Percentiles rank a stretch among this genome's conserved stretches.
Conservation (phyloP, 1,140 invertebrate species). For the Psix sp. region DNA sequence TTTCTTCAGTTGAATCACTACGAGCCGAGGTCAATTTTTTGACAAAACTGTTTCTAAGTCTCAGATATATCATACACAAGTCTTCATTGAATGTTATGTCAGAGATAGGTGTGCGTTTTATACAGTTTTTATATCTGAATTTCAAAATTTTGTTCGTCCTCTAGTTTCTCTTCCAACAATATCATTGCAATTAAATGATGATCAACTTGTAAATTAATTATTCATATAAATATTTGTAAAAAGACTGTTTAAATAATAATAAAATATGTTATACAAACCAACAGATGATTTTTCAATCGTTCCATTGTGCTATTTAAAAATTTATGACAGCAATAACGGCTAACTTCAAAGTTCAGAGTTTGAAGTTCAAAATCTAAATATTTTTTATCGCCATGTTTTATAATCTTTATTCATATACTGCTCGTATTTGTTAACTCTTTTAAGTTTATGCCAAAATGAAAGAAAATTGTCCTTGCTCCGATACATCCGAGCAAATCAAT, state of each 20-base stretch:
- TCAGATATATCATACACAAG: neutral
- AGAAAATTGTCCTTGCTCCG: constrained; percentile 16
- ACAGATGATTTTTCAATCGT: too few relatives aligned
- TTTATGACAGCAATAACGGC: neutral
- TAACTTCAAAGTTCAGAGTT: too few relatives aligned
- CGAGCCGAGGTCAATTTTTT: too few relatives aligned
- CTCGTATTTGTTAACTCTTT: neutral
- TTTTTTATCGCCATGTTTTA: neutral
- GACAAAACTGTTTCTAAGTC: too few relatives aligned
- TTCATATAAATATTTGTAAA: constrained; percentile 38
- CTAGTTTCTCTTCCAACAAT: constrained; percentile 11
- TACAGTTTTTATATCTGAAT: constrained; percentile 28
- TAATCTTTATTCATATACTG: neutral
- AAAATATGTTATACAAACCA: constrained; percentile 35
- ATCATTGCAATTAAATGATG: constrained; percentile 13
- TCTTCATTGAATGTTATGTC: constrained; percentile 10
- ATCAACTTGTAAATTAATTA: constrained; percentile 32
- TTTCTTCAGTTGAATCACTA: too few relatives aligned
- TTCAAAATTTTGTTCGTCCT: neutral
- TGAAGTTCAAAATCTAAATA: neutral
- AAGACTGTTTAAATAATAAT: constrained; percentile 37
- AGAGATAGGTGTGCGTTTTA: constrained; percentile 19
- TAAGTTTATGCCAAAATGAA: too few relatives aligned
- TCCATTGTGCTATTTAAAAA: neutral
- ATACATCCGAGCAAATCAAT: constrained; percentile 15